These are phyloP conservation scores for Oscheius onirici DNA, from an alignment of 2,888 invertebrate genomes.

Conservation along the genomic window DNA sequence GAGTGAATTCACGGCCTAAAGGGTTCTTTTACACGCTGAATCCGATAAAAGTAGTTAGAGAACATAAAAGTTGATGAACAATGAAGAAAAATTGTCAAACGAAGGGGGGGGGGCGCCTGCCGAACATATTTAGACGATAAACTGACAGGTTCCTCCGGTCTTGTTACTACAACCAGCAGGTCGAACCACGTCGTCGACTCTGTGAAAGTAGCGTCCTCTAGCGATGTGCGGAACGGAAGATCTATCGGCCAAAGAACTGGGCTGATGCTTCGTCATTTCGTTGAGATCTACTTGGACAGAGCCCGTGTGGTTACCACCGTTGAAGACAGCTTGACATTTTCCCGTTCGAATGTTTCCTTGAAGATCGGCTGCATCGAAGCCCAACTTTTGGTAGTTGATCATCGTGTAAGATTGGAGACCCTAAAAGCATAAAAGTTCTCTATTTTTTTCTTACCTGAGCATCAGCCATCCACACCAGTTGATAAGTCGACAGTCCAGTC, in stretches of 20 bases:
- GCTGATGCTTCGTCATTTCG: slow-evolving; percentile 39
- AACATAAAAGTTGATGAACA: no score
- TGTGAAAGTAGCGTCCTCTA: slow-evolving; percentile 86
- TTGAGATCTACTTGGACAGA: slow-evolving; percentile 46
- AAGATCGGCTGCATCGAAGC: slow-evolving; percentile 82
- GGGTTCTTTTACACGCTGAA: no score
- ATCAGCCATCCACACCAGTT: slow-evolving; percentile 77
- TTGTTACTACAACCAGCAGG: slow-evolving; percentile 81
- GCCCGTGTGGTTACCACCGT: slow-evolving; percentile 63
- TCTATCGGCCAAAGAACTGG: slow-evolving; percentile 35
- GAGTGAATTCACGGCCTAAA: no score
- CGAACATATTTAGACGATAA: no score
- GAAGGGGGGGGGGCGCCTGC: no score
- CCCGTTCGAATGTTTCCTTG: slow-evolving; percentile 46
- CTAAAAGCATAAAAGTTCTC: slow-evolving; percentile 74
- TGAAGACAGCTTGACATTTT: slow-evolving; percentile 54
- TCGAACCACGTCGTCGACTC: slow-evolving; percentile 90
- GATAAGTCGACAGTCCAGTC: slow-evolving; percentile 76
- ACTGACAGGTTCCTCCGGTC: slow-evolving; percentile 54
- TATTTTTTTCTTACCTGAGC: slow-evolving; percentile 84
- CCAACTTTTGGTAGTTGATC: slow-evolving; percentile 88
- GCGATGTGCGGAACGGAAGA: slow-evolving; percentile 53
- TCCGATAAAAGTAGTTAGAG: no score
- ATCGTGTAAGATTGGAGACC: slow-evolving; percentile 92
- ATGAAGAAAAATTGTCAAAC: no score